These are phyloP conservation scores for Euphydryas editha DNA, from an alignment of 2,888 invertebrate species.

Conservation along the genomic window DNA sequence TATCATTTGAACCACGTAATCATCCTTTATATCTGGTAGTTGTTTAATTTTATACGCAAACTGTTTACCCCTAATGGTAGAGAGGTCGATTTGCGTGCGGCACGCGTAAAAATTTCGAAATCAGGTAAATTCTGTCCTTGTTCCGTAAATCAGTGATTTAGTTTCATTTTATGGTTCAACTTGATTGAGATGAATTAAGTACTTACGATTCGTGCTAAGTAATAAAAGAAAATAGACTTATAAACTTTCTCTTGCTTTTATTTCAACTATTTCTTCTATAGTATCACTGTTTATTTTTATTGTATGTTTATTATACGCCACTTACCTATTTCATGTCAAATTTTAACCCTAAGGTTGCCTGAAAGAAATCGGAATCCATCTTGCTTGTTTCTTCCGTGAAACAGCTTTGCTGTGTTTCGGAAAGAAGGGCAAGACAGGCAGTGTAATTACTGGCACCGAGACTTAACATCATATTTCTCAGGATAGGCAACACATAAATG, in stretches of 20 bases:
- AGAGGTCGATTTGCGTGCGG: slow-evolving; percentile 47
- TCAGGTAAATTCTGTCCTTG: slow-evolving; percentile 21
- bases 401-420: too few species aligned
- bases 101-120: slow-evolving; percentile 50
- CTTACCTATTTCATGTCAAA: too few species aligned
- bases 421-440: too few species aligned
- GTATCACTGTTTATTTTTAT: too few species aligned
- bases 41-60: slow-evolving; percentile 51
- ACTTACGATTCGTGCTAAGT: slow-evolving; percentile 7
- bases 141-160: slow-evolving; percentile 41
- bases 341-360: too few species aligned
- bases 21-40: slow-evolving; percentile 45
- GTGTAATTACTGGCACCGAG: too few species aligned
- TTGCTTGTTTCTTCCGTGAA: too few species aligned
- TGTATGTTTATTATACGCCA: too few species aligned
- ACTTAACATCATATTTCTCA: too few species aligned
- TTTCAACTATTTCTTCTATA: too few species aligned
- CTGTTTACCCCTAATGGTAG: slow-evolving; percentile 52
- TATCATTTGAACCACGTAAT: slow-evolving; percentile 26
- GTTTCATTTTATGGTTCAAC: slow-evolving; percentile 36
- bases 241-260: not conserved
- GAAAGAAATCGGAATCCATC: too few species aligned
- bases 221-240: not conserved
- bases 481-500: too few species aligned
- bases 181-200: slow-evolving; percentile 28